These are phyloP conservation scores for Anthoscopus minutus DNA, from an alignment of 2,113 vertebrate species.

Conservation along the genomic window DNA sequence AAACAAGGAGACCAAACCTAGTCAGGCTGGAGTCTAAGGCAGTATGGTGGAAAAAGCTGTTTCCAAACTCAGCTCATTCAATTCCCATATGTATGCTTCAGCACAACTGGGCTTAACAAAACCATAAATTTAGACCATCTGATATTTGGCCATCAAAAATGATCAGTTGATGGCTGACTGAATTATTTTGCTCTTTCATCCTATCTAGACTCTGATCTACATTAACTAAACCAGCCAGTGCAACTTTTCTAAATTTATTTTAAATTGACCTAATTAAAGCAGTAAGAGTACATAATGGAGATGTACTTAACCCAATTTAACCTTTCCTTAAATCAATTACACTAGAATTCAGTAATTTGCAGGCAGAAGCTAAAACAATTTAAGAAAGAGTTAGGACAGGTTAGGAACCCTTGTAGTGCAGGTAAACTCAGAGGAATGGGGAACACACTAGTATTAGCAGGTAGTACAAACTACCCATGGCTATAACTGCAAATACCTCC, in stretches of 20 bases:
- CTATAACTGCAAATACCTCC: background rate
- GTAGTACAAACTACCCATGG: background rate
- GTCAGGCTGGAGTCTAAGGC: background rate
- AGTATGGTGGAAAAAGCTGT: background rate
- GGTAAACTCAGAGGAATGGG: background rate
- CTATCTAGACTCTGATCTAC: background rate
- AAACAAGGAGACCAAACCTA: background rate
- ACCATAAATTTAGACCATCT: background rate
- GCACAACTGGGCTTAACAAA: background rate
- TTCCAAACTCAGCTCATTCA: background rate
- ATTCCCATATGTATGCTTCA: background rate
- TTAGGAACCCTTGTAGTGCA: background rate
- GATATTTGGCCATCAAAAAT: background rate
- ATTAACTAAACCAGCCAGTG: background rate
- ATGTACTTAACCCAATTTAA: background rate
- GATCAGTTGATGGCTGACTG: background rate
- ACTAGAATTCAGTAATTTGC: background rate
- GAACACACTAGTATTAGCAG: background rate
- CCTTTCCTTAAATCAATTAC: background rate
- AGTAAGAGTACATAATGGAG: background rate
- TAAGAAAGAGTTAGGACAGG: background rate
- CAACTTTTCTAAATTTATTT: conserved; percentile 3
- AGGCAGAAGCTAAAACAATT: background rate
- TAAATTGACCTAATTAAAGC: background rate
- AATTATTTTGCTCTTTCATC: background rate